A percentile compares a stretch with the other conserved stretches of the same genome.
Evolutionary conservation across 1,140 invertebrate genomes (phyloP).

Genomic region (Trachelipus rathkii): DNA sequence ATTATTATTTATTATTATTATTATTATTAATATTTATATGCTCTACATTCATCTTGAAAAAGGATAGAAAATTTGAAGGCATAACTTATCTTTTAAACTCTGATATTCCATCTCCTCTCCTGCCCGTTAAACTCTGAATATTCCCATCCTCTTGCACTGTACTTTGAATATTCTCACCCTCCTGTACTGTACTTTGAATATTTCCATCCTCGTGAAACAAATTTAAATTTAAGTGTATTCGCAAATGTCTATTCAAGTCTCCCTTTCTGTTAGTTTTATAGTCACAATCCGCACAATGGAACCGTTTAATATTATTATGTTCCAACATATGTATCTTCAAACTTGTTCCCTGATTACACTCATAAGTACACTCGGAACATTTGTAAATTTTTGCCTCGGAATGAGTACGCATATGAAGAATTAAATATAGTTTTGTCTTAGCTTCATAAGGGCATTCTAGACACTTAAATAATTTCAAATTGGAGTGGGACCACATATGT

Average conservation of each 20-base stretch:
- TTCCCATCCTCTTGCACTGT: too few species aligned
- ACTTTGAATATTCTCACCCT: too few species aligned
- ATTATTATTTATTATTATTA: too few species aligned
- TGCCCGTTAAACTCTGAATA: too few species aligned
- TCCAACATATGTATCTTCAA: background rate
- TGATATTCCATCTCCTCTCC: too few species aligned
- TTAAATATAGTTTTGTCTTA: background rate
- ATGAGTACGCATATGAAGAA: background rate
- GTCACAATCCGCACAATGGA: background rate
- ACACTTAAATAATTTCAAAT: background rate
- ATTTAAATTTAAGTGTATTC: background rate
- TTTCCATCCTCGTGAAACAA: too few species aligned
- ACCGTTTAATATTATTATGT: background rate
- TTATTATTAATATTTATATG: too few species aligned
- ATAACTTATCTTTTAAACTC: too few species aligned
- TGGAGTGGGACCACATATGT: background rate
- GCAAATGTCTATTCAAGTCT: background rate
- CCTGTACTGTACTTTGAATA: too few species aligned
- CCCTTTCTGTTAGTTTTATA: background rate
- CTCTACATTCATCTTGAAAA: too few species aligned
- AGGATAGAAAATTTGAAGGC: too few species aligned
- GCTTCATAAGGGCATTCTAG: background rate
- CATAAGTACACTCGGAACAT: background rate
- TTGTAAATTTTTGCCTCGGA: background rate
- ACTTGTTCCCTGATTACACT: background rate